A percentile compares a stretch with the other conserved stretches of the same genome.
Evolutionary conservation across 2,797 vertebrate genomes (phyloP).

Genomic region (Macropus fuliginosus): DNA sequence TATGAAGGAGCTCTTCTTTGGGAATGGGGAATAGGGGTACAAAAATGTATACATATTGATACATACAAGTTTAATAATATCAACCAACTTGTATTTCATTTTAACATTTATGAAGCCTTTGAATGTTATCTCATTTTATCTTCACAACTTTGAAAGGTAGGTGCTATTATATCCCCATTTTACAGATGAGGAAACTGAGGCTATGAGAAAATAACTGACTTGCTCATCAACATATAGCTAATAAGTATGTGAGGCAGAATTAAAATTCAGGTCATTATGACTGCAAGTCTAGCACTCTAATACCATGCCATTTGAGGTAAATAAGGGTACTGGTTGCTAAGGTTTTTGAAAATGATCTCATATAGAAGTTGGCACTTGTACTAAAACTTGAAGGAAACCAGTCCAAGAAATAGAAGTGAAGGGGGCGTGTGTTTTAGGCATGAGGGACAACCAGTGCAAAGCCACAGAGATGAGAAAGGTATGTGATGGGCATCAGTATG

Average conservation of each 20-base stretch:
- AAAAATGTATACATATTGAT: neutral
- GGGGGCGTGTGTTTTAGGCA: neutral
- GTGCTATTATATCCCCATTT: neutral
- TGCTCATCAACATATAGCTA: neutral
- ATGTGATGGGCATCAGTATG: neutral
- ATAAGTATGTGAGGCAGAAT: neutral
- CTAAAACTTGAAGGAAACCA: neutral
- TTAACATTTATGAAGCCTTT: neutral
- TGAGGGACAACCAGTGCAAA: neutral
- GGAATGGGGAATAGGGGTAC: neutral
- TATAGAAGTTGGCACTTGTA: neutral
- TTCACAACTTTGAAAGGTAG: neutral
- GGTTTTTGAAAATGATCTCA: neutral
- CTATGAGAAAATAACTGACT: neutral
- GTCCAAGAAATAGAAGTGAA: neutral
- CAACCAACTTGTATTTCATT: neutral
- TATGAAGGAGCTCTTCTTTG: neutral
- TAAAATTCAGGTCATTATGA: neutral
- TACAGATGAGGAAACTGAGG: neutral
- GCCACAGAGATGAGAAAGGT: neutral
- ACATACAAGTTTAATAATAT: neutral
- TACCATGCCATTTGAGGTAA: neutral
- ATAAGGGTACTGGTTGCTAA: neutral
- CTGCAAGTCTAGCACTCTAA: neutral
- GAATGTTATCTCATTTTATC: no score